Base-by-base conservation (phyloP, 2,113 vertebrate species). In the Acanthochromis polyacanthus region DNA sequence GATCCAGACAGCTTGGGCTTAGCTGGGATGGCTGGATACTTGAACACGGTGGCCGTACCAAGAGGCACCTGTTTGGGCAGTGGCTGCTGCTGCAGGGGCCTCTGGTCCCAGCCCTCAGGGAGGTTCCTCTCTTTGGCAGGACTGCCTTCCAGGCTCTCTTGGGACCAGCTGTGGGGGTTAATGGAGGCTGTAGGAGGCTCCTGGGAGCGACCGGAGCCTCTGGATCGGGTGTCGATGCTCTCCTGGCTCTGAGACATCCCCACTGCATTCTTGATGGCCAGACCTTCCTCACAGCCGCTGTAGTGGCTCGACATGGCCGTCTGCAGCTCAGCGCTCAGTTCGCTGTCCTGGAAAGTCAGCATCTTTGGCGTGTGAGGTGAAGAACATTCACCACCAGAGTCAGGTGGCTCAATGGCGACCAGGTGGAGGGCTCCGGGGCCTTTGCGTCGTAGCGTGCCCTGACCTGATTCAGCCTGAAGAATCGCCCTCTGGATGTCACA, bases 271-370 rank as follows among this genome's bases (percentile, higher is more conserved):
- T 92, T 95, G 82, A 97, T 90, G 40, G 93, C 80, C 0, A 96
- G 89, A 0, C 95, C 94, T 0, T 93, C 89, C 58, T 93, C 95
- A 14, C 94, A 81, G 87, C 94, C 94, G 22, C 92, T 93, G 5
- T 92, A 92, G 59, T 84, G 89, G 64, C 85, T 55, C 53, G 94
- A 95, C 95, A 98, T 97, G 66, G 97, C 97, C 0, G 94, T 96
- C 83, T 98, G 97, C 5, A 99, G 95, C 89, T 99, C 97, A 0
- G 95, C 81, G 73, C 98, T 98, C 83, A 98, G 92, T 88, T 98
- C 97, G 0, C 96, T 96, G 92, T 96, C 97, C 93, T 99, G 97
- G 83, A 98, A 98, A 70, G 95, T 99, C 3, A 91, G 92, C 94
- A 99, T 96, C 81, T 95, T 96, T 1, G 96, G 89, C 0, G 96